Base-by-base conservation (phyloP, 2,113 vertebrate genomes). In the Mixornis gularis region DNA sequence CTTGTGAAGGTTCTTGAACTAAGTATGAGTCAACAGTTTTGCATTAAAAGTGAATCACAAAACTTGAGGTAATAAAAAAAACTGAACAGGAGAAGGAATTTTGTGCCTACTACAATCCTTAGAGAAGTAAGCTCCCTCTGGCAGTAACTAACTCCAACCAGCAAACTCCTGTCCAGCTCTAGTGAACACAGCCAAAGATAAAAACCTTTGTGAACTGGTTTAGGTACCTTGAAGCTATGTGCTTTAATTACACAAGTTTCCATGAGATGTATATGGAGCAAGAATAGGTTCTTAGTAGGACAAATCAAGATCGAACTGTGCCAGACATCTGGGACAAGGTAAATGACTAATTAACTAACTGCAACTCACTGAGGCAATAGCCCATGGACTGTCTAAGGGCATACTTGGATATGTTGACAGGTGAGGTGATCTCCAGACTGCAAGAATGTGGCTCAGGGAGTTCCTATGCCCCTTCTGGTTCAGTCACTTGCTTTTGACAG, bases 201-300 rank as follows among this genome's bases (percentile, higher is more conserved):
- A 95, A 91, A 95, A 78, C 63, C 41, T 79, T 64, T 79, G 10
- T 34, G n/a, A 96, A 94, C 90, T 79, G 84, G 94, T 87, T 96
- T 43, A 83, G 89, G 79, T 65, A 78, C 89, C 91, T 92, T 65
- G 46, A 53, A 81, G 94, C 48, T 91, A 90, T 22, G 36, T 56
- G 56, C 81, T 92, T 91, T 91, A 94, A 96, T 85, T 93, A 79
- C 7, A 55, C 78, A 27, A 80, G 66, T 86, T 90, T 85, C 92
- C 85, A 76, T 21, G 18, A 74, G 81, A 95, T 38, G 24, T 3
- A 27, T 41, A 90, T 3, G 87, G 64, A 91, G 74, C 62, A 92
- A 91, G 89, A 92, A 87, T 93, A 92, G 70, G 78, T 36, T 93
- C 84, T 96, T 85, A 93, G 27, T 58, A 69, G 74, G 76, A 64